Evolutionary conservation across 2,797 vertebrate genomes (phyloP).

Genomic region (Sebastes paucispinis): DNA sequence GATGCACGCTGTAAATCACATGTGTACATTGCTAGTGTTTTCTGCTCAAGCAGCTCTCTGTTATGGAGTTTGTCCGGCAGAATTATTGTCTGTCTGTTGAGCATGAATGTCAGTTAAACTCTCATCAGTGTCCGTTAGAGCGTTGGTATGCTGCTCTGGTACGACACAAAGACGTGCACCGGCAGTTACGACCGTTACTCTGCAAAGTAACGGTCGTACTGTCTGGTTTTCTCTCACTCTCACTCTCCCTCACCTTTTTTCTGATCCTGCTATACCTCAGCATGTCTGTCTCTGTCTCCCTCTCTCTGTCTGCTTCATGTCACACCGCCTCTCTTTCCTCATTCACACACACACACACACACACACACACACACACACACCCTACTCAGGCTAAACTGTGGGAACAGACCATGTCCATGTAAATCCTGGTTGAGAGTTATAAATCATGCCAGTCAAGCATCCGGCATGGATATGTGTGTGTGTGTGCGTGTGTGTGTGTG

Average conservation of each 20-base stretch:
- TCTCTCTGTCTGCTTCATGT: conserved; percentile 41
- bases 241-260: not conserved
- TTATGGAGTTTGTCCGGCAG: not conserved
- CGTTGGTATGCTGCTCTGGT: conserved; percentile 5
- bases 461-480: not conserved
- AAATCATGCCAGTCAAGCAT: conserved; percentile 44
- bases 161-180: not conserved
- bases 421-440: conserved; percentile 36
- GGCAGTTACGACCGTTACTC: conserved; percentile 33
- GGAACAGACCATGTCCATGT: conserved; percentile 44
- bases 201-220: not conserved
- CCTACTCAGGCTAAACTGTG: conserved; percentile 33
- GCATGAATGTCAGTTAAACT: not conserved
- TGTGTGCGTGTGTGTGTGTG: not conserved
- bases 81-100: conserved; percentile 17
- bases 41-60: conserved; percentile 17
- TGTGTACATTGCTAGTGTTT: conserved; percentile 4
- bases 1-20: not conserved
- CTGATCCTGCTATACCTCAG: not conserved
- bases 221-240: conserved; percentile 12
- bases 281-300: conserved; percentile 6
- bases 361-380: not conserved
- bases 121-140: not conserved
- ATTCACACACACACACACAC: not conserved
- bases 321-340: not conserved